Conservation (phyloP, 1,140 invertebrate genomes). For the Cheumatopsyche charites region DNA sequence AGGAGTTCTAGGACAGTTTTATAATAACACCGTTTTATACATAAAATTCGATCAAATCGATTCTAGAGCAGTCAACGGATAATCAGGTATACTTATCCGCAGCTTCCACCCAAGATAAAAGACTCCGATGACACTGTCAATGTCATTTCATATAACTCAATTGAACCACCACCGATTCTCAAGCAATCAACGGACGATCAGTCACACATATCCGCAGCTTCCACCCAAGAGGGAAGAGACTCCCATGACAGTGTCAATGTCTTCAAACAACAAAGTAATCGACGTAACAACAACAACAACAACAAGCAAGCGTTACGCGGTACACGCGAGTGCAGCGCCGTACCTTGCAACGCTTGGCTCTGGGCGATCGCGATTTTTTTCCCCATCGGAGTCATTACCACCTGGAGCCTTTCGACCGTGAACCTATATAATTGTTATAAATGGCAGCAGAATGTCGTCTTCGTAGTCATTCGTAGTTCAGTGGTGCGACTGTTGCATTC, state of each 20-base stretch:
- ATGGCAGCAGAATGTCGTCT: slow-evolving; percentile 33
- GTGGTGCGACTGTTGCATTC: not conserved
- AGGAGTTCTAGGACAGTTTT: no score
- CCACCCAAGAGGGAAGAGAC: no score
- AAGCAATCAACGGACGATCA: no score
- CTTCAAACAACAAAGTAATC: slow-evolving; percentile 8
- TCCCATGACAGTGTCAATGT: slow-evolving; percentile 24
- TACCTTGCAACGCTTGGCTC: slow-evolving; percentile 43
- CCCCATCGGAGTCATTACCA: not conserved
- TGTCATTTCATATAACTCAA: no score
- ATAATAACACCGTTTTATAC: no score
- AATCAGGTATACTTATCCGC: no score
- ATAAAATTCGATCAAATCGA: no score
- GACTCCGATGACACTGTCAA: no score
- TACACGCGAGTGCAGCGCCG: not conserved
- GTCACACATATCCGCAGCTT: no score
- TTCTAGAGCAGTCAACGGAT: no score
- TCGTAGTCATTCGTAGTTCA: slow-evolving; percentile 43
- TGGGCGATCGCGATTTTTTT: slow-evolving; percentile 24
- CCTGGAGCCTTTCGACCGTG: slow-evolving; percentile 38
- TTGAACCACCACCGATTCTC: no score
- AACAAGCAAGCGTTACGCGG: not conserved
- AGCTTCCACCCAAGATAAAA: no score
- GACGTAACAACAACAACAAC: slow-evolving; percentile 19
- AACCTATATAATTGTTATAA: slow-evolving; percentile 45